A percentile compares a stretch with the other conserved stretches of the same genome.
Evolutionary conservation across 2,797 vertebrate species (phyloP).

Genomic region (Gymnopithys bicolor): DNA sequence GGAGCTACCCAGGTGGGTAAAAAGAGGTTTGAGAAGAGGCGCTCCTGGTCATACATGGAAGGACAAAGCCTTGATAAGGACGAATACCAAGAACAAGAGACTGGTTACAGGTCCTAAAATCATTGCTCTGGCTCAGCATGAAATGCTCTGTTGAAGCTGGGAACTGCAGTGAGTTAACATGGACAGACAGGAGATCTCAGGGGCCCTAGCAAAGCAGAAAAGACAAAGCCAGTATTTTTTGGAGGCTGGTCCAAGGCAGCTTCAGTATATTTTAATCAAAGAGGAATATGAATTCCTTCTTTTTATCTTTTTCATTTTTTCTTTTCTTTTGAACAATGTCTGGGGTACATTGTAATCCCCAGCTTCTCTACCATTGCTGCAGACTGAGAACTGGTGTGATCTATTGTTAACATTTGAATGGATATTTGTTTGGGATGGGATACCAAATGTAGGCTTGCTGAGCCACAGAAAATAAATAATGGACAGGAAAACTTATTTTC

Average conservation of each 20-base stretch:
- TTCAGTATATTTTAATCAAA: not conserved
- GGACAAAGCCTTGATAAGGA: not conserved
- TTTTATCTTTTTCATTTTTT: too few relatives aligned
- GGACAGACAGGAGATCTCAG: not conserved
- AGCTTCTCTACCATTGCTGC: not conserved
- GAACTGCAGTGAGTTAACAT: not conserved
- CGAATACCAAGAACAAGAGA: not conserved
- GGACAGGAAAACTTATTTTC: conserved; percentile 37
- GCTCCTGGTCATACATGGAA: not conserved
- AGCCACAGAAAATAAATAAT: conserved; percentile 59
- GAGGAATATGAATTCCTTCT: not conserved
- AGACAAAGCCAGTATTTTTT: not conserved
- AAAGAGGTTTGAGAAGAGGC: not conserved
- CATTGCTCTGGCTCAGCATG: not conserved
- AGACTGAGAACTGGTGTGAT: conserved; percentile 19
- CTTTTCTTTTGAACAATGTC: not conserved
- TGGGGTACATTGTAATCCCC: not conserved
- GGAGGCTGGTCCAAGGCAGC: not conserved
- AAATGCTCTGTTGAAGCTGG: not conserved
- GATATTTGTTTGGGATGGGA: conserved; percentile 41
- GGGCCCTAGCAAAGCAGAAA: not conserved
- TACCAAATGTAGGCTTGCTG: conserved; percentile 22
- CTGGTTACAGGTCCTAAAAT: not conserved
- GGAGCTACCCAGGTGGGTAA: not conserved
- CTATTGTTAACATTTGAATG: conserved; percentile 42